phyloP scores from a whole-genome alignment of 2,797 vertebrate genomes.

The Sebastiscus albofasciatus region DNA sequence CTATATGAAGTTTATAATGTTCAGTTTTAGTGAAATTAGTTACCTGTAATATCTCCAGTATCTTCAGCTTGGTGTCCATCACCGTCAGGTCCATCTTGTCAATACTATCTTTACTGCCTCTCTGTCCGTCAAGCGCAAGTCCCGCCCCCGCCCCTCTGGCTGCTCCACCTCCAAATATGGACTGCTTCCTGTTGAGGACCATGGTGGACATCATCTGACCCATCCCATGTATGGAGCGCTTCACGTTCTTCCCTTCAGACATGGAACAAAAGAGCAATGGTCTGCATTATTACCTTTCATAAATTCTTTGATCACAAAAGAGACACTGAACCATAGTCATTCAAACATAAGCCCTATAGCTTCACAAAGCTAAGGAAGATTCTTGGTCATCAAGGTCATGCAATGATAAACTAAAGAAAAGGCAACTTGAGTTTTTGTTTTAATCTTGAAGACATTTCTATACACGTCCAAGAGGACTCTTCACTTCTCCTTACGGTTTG shows the following conservation, averaged over 20 bases:
- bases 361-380: not conserved
- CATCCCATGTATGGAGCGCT: slow-evolving; percentile 94
- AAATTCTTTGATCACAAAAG: not conserved
- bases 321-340: not conserved
- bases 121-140: slow-evolving; percentile 80
- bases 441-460: not conserved
- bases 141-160: slow-evolving; percentile 56
- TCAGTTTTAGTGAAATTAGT: not conserved
- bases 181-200: slow-evolving; percentile 95
- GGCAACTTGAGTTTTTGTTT: not conserved
- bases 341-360: not conserved
- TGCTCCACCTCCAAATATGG: slow-evolving; percentile 85
- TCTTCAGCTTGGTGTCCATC: slow-evolving; percentile 99
- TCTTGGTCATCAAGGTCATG: not conserved
- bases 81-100: slow-evolving; percentile 93
- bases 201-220: slow-evolving; percentile 99
- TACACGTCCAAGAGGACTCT: too few relatives aligned
- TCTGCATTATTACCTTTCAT: not conserved
- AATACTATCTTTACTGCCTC: slow-evolving; percentile 88
- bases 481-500: too few relatives aligned
- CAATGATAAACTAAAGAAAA: not conserved
- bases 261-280: not conserved
- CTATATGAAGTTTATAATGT: too few relatives aligned
- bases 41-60: slow-evolving; percentile 97
- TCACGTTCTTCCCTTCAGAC: slow-evolving; percentile 90